phyloP scores from a whole-genome alignment of 1,140 invertebrate genomes.

The Drosophila burlai region DNA sequence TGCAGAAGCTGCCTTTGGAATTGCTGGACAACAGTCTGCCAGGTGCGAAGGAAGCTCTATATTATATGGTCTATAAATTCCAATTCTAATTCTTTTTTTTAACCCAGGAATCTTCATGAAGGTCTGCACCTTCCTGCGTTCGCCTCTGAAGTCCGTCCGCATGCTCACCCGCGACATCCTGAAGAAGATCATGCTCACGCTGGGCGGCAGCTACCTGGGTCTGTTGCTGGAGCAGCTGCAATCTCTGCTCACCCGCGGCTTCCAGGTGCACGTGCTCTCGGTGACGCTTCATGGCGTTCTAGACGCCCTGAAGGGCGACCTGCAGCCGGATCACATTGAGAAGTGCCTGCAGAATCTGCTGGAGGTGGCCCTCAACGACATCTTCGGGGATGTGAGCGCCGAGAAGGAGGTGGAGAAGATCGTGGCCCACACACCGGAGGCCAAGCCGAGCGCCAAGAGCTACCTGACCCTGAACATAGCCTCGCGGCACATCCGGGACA shows the following conservation, averaged over 20 bases:
- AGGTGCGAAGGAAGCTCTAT: slow-evolving; percentile 81
- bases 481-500: slow-evolving; percentile 91
- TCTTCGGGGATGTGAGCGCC: slow-evolving; percentile 94
- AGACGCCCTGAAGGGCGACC: slow-evolving; percentile 88
- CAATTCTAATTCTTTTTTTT: neutral
- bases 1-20: slow-evolving; percentile 93
- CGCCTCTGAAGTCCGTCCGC: slow-evolving; percentile 94
- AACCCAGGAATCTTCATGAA: slow-evolving; percentile 92
- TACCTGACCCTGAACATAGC: slow-evolving; percentile 94
- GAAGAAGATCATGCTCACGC: slow-evolving; percentile 93
- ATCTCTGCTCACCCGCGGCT: slow-evolving; percentile 93
- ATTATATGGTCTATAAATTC: neutral
- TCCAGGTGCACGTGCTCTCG: slow-evolving; percentile 96
- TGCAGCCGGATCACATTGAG: slow-evolving; percentile 90
- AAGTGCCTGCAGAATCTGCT: slow-evolving; percentile 91
- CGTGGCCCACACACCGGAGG: slow-evolving; percentile 91
- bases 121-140: slow-evolving; percentile 95
- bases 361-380: slow-evolving; percentile 94
- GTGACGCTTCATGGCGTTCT: slow-evolving; percentile 95
- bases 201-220: slow-evolving; percentile 93
- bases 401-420: slow-evolving; percentile 96
- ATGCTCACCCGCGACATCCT: slow-evolving; percentile 94
- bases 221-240: slow-evolving; percentile 93
- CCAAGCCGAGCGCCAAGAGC: slow-evolving; percentile 93
- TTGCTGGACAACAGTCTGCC: slow-evolving; percentile 92